A percentile compares a stretch with the other conserved stretches of the same genome.
These are phyloP conservation scores for Anseranas semipalmata DNA, from an alignment of 2,113 vertebrate species.

Conservation along the genomic window DNA sequence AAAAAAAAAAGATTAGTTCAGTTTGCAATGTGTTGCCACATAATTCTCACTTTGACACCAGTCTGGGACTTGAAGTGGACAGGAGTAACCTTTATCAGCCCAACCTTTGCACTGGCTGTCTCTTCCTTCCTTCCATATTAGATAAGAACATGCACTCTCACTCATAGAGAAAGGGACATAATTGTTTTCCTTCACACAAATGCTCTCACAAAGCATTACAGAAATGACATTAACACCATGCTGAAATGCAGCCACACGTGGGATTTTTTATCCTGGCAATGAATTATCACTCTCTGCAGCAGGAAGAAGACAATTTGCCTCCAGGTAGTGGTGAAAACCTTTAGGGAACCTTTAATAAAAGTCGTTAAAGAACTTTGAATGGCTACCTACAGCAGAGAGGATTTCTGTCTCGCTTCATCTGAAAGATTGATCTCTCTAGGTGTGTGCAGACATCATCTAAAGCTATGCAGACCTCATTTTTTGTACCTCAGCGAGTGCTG, in stretches of 20 bases:
- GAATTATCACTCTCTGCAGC: slow-evolving; percentile 35
- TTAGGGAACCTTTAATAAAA: slow-evolving; percentile 46
- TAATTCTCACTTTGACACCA: slow-evolving; percentile 16
- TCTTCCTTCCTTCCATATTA: slow-evolving; percentile 54
- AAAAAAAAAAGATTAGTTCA: slow-evolving; percentile 1
- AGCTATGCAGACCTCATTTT: slow-evolving; percentile 23
- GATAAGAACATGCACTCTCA: slow-evolving; percentile 39
- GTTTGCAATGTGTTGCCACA: background rate
- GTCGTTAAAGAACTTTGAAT: slow-evolving; percentile 35
- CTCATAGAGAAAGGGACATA: background rate
- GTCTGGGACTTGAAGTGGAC: slow-evolving; percentile 12
- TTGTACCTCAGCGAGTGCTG: background rate
- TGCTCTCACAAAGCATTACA: slow-evolving; percentile 32
- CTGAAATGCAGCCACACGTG: slow-evolving; percentile 48
- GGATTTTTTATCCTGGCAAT: slow-evolving; percentile 32
- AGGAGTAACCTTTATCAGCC: slow-evolving; percentile 51
- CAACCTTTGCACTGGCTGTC: slow-evolving; percentile 20
- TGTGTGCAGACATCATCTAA: slow-evolving; percentile 7
- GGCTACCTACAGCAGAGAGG: slow-evolving; percentile 29
- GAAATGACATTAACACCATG: slow-evolving; percentile 19
- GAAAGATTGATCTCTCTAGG: slow-evolving; percentile 47
- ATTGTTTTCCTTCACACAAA: slow-evolving; percentile 47
- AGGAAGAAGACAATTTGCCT: slow-evolving; percentile 46
- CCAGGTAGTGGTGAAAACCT: slow-evolving; percentile 28
- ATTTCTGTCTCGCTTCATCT: background rate